A percentile compares a stretch with the other conserved stretches of the same genome.
These are phyloP conservation scores for Pristionchus arcanus DNA, from an alignment of 2,888 invertebrate species.

Conservation along the genomic window DNA sequence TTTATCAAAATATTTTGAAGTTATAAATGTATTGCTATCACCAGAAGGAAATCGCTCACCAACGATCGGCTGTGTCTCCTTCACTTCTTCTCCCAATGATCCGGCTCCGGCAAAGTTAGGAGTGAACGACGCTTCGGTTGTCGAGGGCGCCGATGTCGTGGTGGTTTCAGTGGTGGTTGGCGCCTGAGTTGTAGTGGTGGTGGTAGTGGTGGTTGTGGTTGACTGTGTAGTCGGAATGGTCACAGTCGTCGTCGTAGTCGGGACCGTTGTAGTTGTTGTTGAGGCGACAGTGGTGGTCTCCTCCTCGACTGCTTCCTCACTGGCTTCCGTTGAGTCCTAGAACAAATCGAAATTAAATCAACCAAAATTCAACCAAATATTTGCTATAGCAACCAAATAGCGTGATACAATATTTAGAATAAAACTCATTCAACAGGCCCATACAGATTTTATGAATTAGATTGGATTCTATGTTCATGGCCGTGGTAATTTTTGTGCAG, in stretches of 20 bases:
- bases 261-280: background rate
- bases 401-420: too few relatives aligned
- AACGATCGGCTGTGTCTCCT: background rate
- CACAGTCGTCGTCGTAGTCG: background rate
- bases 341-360: background rate
- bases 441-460: too few relatives aligned
- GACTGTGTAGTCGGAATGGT: slow-evolving; percentile 50
- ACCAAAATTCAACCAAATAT: background rate
- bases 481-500: too few relatives aligned
- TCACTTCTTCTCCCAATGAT: background rate
- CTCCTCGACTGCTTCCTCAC: background rate
- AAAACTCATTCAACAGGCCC: too few relatives aligned
- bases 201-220: slow-evolving; percentile 47
- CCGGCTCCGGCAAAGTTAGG: background rate
- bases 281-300: background rate
- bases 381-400: background rate
- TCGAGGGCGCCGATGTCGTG: slow-evolving; percentile 56
- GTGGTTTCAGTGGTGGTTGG: slow-evolving; percentile 55
- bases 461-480: too few relatives aligned
- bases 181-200: slow-evolving; percentile 56
- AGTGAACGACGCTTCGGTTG: slow-evolving; percentile 54
- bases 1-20: too few relatives aligned
- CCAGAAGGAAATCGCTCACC: background rate
- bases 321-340: background rate
- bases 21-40: too few relatives aligned